Base-by-base conservation (phyloP, 2,888 invertebrate genomes). In the Cotesia congregata region DNA sequence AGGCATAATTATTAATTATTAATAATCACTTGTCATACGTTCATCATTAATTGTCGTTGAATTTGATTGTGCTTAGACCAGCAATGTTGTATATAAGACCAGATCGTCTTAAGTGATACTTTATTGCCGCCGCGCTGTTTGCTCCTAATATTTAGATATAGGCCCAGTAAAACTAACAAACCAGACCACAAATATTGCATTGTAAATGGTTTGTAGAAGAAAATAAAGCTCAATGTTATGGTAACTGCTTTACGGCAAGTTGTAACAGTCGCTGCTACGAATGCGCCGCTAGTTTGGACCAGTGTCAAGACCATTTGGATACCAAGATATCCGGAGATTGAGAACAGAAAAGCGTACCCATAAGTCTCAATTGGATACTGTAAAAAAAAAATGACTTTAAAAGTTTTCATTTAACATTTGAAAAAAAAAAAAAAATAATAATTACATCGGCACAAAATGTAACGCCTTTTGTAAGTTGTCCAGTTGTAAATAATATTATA, bases 121-220 rank as follows among this genome's bases (percentile, higher is more conserved):
- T 72, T 78, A 64, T 78, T 72, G 6, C 59, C 79, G 12, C 80
- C 74, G 6, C 78, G 74, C 68, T 80, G 81, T 89, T 98, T 98
- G 88, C 96, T 96, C 88, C 95, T 95, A 72, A 98, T 92, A 91
- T 97, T 98, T n/a, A 98, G 90, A 90, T 98, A 98, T 86, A 98
- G 98, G 5, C 98, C 98, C 41, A 96, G 82, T 0, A 97, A 92
- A 0, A 98, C 97, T 74, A 98, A 91, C 83, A 95, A 88, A 0
- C 98, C 98, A 0, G 97, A 96, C 96, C 97, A 98, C 0, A 95
- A 88, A 88, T 93, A 98, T 95, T 97, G 96, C 83, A 95, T 93
- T 30, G 96, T 95, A 86, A 97, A 98, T 2, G 98, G 98, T 90
- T 98, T 98, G 88, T 94, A 94, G 88, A 99, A 99, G 85, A 98